Evolutionary conservation across 2,113 vertebrate species (phyloP), one percentile per base, ranked within the genome.

Genomic region (Paratilapia polleni): DNA sequence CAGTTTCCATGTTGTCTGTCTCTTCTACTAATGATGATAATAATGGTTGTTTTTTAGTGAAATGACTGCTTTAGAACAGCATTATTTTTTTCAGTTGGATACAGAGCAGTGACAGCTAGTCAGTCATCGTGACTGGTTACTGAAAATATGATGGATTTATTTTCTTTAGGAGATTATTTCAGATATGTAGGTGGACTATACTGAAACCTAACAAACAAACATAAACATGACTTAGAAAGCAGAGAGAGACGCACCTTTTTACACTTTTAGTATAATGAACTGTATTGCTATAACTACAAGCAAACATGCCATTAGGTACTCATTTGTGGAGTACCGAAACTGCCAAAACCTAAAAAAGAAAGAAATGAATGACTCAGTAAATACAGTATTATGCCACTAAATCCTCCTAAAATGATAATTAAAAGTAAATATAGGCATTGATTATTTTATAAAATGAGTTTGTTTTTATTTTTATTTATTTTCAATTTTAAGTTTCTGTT

Each of bases 21-120:
- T 83, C 63, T 36, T 60, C 22, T 57, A 14, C 54, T 91, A 87
- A 82, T 87, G 60, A 22, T 82, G 77, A 64, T 60, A 19, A 60
- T 59, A 59, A 74, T n/a, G 36, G 11, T 70, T 64, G 17, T 57
- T 57, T 73, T 76, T 77, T 56, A n/a, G 43, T 47, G 14, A 47
- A 47, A 47, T 5, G 43, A 47, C 58, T 59, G 9, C 24, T 64
- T 22, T n/a, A 43, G 43, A 56, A n/a, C 62, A 13, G 4, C 13
- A 34, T 64, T 77, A 54, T 77, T 77, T 77, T 31, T 60, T 57
- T 56, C 60, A 1, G 17, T 15, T 10, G 54, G 52, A 41, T n/a
- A 34, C 47, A 79, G 3, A 61, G 52, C 0, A 22, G 13, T 77
- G 43, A 11, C 15, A 20, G 15, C 5, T 22, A 28, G 26, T 74